phyloP scores from a whole-genome alignment of 1,140 invertebrate species.

The Harlomillsia oculata region DNA sequence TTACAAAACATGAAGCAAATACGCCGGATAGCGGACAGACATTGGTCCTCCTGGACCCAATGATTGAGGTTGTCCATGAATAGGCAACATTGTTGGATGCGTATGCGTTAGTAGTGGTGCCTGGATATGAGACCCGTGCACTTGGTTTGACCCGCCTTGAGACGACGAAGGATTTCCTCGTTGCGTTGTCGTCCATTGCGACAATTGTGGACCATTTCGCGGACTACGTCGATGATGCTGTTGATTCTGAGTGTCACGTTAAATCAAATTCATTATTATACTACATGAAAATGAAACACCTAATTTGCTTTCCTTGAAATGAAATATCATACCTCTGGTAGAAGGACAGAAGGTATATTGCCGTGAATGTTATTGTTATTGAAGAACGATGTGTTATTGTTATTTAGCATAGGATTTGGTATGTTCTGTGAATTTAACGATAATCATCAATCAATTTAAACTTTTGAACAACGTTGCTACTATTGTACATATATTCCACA shows the following conservation, averaged over 20 bases:
- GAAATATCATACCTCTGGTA: conserved; percentile 10
- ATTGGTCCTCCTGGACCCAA: too few species aligned
- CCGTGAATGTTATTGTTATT: conserved; percentile 20
- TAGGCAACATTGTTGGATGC: conserved; percentile 38
- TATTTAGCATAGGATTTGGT: conserved; percentile 24
- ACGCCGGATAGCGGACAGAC: too few species aligned
- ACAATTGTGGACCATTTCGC: conserved; percentile 13
- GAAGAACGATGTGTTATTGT: conserved; percentile 21
- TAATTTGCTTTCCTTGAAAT: not conserved
- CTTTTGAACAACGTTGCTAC: too few species aligned
- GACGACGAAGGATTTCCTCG: conserved; percentile 37
- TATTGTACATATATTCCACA: too few species aligned
- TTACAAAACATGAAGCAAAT: conserved; percentile 71
- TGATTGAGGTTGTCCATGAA: too few species aligned
- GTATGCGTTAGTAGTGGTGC: conserved; percentile 33
- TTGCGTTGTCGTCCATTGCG: conserved; percentile 18
- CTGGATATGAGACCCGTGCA: conserved; percentile 6
- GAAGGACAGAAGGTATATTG: conserved; percentile 2
- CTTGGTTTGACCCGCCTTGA: not conserved
- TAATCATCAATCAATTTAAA: not conserved
- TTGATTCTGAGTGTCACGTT: not conserved
- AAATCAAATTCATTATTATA: conserved; percentile 4
- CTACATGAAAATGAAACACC: not conserved
- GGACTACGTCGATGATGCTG: conserved; percentile 27
- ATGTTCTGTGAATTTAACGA: conserved; percentile 13